Evolutionary conservation across 2,797 vertebrate species (phyloP), one percentile per base, ranked within the genome.

Genomic region (Emydoidea blandingii): DNA sequence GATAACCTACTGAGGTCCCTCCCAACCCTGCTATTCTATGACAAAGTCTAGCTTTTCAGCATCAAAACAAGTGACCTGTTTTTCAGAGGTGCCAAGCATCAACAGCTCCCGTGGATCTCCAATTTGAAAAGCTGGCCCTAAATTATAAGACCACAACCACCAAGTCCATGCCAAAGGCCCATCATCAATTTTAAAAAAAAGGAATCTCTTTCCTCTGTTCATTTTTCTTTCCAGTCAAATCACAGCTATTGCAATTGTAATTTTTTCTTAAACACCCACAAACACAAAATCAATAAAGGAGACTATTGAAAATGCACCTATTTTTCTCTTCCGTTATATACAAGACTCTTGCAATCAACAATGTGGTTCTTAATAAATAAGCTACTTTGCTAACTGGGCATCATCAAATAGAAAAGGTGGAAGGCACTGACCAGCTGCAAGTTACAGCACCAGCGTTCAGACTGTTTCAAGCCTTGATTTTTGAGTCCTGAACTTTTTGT

Each of bases 281-380:
- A 81, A 57, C 83, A 93, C 41, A 93, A 93, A 94, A 97, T 96
- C 95, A 96, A 95, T 95, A 86, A 65, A 93, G 94, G 79, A 47
- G 93, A 92, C 92, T 93, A 89, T 41, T 88, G 93, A 95, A 93
- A 96, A 95, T 94, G 68, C 14, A 16, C 4, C 50, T 49, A 80
- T 11, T 92, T 96, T 92, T 62, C 29, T 90, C 37, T 95, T 83
- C 85, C 91, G 56, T 93, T 88, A 54, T 25, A 81, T 87, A 91
- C 41, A 87, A 85, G 1, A 49, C 47, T 79, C 91, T 27, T 89
- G 21, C 56, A 92, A 83, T 5, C 23, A 57, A 87, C 50, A 87
- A 41, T 15, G 90, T 88, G 34, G 83, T 59, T 47, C 19, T 85
- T 95, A 89, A 90, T 16, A 2, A 80, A 90, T 85, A 94, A 93